Evolutionary conservation across 2,888 invertebrate genomes (phyloP), one percentile per base, ranked within the genome.

Genomic region (Chrysolina americana): DNA sequence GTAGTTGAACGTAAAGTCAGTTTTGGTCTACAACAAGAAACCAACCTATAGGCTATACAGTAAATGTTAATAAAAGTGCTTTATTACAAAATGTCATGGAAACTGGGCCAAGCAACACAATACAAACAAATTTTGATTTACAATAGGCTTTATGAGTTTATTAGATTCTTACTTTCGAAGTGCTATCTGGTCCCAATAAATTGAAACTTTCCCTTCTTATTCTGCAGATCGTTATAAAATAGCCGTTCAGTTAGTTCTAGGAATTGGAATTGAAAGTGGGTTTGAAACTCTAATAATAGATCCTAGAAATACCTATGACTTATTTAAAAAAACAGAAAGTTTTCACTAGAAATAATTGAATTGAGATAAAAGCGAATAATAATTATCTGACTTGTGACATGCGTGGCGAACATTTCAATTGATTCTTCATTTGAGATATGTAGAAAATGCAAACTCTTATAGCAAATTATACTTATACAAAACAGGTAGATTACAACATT

Each of bases 111-210:
- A 53, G 21, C 11, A 48, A 53, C 15, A 53, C 41, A 23, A 44
- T 10, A 64, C 11, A 0, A 10, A 41, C 10, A 13, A 28, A 23
- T 68, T 68, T 19, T 68, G 68, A 68, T 68, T 68, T 68, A 68
- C 53, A 41, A 68, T 41, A 21, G 68, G 47, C 48, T 41, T 65
- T 65, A 65, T n/a, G 44, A 48, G 36, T 11, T 50, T 50, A 66
- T 66, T 65, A 19, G 28, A 48, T 23, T 66, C 28, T 66, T 10
- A 66, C 50, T 50, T 28, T 59, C 59, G 59, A 59, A 59, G 28
- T 28, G 15, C 15, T 59, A 28, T n/a, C 59, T 36, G 53, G 53
- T 21, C 53, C 53, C 53, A 53, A 59, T 59, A 59, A 59, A 28
- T n/a, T n/a, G 59, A 36, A 59, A 59, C 59, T 59, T 59, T 59